Conservation (phyloP, 2,113 vertebrate species). For the Acanthochromis polyacanthus region DNA sequence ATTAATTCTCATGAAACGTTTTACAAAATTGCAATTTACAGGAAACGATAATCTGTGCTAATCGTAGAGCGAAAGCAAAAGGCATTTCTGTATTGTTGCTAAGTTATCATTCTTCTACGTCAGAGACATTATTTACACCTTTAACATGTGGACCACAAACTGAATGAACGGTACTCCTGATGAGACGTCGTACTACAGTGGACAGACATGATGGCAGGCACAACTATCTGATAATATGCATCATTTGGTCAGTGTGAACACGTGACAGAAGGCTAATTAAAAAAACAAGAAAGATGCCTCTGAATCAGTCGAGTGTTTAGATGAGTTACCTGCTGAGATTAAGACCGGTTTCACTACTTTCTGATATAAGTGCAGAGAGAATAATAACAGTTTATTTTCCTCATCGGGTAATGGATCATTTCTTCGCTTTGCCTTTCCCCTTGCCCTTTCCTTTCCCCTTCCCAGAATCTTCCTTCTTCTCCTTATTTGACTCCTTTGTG, state of each 20-base stretch:
- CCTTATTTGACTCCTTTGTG: constrained; percentile 86
- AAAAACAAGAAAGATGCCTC: constrained; percentile 3
- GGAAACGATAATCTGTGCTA: constrained; percentile 26
- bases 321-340: constrained; percentile 20
- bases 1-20: constrained; percentile 45
- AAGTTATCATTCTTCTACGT: constrained; percentile 42
- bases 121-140: constrained; percentile 68
- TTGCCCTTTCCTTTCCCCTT: constrained; percentile 89
- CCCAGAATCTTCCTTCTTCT: constrained; percentile 85
- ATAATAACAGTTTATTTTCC: background rate
- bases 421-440: constrained; percentile 83
- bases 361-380: background rate
- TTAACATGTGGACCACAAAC: constrained; percentile 12
- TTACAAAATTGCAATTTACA: constrained; percentile 74
- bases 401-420: constrained; percentile 60
- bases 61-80: constrained; percentile 17
- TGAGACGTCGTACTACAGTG: background rate
- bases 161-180: constrained; percentile 7
- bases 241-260: constrained; percentile 9
- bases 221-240: background rate
- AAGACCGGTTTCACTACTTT: constrained; percentile 5
- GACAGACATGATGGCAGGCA: constrained; percentile 55
- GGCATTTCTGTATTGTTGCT: constrained; percentile 22
- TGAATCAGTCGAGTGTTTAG: constrained; percentile 7
- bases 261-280: background rate